Evolutionary conservation across 2,888 invertebrate genomes (phyloP), one percentile per base, ranked within the genome.

Genomic region (Ptychoptera albimana): DNA sequence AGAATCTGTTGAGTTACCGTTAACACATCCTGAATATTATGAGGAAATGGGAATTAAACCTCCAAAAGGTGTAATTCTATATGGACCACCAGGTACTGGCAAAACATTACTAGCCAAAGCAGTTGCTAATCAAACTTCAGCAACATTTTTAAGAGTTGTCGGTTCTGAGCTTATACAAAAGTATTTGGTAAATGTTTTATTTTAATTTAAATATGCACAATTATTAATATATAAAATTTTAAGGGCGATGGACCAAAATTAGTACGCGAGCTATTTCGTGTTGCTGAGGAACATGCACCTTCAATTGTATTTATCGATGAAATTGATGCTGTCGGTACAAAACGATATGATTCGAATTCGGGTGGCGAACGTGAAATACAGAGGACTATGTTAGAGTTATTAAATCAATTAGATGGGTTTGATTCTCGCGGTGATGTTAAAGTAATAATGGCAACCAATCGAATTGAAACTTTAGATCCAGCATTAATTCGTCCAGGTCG

Each of bases 21-120:
- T 98, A 13, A 99, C 98, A 11, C 98, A 99, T 71, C 98, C 98
- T 1, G 98, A 99, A 65, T 97, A 97, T 67, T 98, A 98, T 62
- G 97, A 99, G 66, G 98, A 98, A 69, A 98, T 98, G 97, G 98
- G 98, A 46, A 98, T 99, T 54, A 93, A 94, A 60, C 97, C 98
- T 11, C 98, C 98, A 0, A 98, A 98, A 63, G 98, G 98, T 52
- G 97, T 98, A 1, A 98, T 98, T 58, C 71, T 98, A 34, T 98
- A 98, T 66, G 98, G 97, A 0, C 85, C 87, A 13, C 98, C 98
- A 1, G 98, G 98, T 38, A 99, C 97, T 13, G 98, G 97, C 42
- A 98, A 98, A 68, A 98, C 98, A 0, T 69, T 98, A 36, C 69
- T 98, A 45, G 98, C 98, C 8, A 98, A 98, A 68, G 98, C 98